phyloP scores from a whole-genome alignment of 1,140 invertebrate species.

The Manduca sexta region DNA sequence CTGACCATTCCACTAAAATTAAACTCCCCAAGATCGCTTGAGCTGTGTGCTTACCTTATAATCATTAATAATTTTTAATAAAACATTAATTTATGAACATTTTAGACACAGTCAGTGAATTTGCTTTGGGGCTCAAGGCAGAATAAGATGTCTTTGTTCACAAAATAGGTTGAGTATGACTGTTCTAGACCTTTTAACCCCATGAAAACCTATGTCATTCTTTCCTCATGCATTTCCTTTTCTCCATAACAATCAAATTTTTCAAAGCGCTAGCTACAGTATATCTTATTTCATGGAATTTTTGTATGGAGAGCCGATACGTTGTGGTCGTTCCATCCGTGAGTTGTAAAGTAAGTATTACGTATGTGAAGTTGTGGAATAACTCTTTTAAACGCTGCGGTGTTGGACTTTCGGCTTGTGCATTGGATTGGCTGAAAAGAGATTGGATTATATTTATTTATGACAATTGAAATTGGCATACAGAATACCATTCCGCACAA shows the following conservation, averaged over 20 bases:
- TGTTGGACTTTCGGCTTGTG: slow-evolving; percentile 20
- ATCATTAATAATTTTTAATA: too few species aligned
- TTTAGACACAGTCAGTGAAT: too few species aligned
- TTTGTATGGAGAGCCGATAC: slow-evolving; percentile 38
- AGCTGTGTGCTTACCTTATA: too few species aligned
- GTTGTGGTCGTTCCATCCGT: slow-evolving; percentile 39
- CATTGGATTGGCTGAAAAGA: slow-evolving; percentile 52
- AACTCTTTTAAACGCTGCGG: slow-evolving; percentile 30
- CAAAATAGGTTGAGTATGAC: too few species aligned
- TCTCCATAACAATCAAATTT: slow-evolving; percentile 52
- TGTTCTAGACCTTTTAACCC: neutral
- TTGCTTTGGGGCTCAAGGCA: too few species aligned
- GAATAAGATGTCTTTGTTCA: too few species aligned
- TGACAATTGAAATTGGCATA: too few species aligned
- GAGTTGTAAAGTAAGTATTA: slow-evolving; percentile 41
- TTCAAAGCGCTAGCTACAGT: slow-evolving; percentile 49
- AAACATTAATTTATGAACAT: too few species aligned
- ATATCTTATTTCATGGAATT: slow-evolving; percentile 54
- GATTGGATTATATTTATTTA: too few species aligned
- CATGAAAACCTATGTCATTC: slow-evolving; percentile 32
- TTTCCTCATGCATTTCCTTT: slow-evolving; percentile 53
- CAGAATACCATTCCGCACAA: too few species aligned
- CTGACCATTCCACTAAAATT: too few species aligned
- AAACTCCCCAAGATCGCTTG: too few species aligned
- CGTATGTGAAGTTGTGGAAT: slow-evolving; percentile 29